These are phyloP conservation scores for Tachycineta bicolor DNA, from an alignment of 2,113 vertebrate genomes.

Conservation along the genomic window DNA sequence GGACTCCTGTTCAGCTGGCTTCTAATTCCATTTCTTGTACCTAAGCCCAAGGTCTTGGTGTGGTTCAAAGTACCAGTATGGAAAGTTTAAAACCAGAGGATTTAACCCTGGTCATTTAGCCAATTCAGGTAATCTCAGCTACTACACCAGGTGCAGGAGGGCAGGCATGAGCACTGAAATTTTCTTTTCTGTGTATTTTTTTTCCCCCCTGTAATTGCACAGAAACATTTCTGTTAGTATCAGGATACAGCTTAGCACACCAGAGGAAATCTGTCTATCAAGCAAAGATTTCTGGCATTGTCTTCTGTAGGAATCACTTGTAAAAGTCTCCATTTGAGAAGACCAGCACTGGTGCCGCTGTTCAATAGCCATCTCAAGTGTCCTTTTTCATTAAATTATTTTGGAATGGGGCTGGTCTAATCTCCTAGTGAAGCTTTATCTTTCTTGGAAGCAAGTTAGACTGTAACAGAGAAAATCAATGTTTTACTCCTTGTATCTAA, in stretches of 20 bases:
- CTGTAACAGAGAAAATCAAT: constrained; percentile 35
- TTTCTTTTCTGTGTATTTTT: neutral
- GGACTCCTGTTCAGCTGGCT: neutral
- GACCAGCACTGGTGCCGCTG: fast-evolving
- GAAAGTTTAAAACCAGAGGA: neutral
- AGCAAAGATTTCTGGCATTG: neutral
- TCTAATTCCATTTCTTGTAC: neutral
- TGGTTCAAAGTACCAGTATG: neutral
- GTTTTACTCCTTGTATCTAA: constrained; percentile 37
- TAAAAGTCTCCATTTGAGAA: neutral
- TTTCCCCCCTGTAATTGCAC: neutral
- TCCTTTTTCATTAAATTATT: constrained; percentile 28
- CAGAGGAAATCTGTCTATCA: neutral
- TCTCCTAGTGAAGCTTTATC: constrained; percentile 3
- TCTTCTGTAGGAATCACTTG: neutral
- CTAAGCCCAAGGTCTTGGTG: neutral
- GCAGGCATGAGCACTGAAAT: neutral
- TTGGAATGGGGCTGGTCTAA: neutral
- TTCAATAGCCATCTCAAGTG: neutral
- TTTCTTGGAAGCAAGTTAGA: constrained; percentile 34
- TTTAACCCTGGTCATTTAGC: neutral
- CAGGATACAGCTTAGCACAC: neutral
- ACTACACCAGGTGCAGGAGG: neutral
- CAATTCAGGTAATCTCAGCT: neutral
- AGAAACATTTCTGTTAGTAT: neutral